These are phyloP conservation scores for Dusona sp. DNA, from an alignment of 2,888 invertebrate genomes.

Conservation along the genomic window DNA sequence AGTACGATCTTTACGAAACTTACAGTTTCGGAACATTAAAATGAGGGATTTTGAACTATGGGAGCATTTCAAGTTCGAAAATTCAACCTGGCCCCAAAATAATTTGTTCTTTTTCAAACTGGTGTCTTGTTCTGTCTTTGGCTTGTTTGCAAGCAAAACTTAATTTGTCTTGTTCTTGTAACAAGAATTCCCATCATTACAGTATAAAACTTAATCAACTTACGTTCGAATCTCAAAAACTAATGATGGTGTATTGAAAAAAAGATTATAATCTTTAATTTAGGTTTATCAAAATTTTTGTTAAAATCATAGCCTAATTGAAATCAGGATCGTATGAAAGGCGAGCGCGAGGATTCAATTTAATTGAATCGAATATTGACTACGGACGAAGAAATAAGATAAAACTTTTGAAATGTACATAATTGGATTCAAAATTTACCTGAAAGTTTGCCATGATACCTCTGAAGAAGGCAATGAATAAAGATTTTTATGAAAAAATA, in stretches of 20 bases:
- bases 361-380: conserved; percentile 15
- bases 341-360: background rate
- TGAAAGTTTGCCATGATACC: conserved; percentile 84
- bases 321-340: background rate
- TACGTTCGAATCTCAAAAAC: background rate
- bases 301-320: background rate
- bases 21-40: no score
- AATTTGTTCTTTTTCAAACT: no score
- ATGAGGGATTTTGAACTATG: no score
- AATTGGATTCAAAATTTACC: conserved; percentile 75
- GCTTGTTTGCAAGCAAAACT: no score
- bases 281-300: background rate
- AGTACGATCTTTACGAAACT: no score
- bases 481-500: conserved; percentile 36
- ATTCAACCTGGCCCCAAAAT: no score
- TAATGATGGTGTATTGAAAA: background rate
- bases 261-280: background rate
- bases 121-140: no score
- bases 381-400: background rate
- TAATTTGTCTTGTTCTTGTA: no score
- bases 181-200: no score
- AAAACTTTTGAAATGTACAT: conserved; percentile 5
- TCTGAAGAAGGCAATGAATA: conserved; percentile 75
- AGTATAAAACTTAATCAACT: background rate
- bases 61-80: no score